Evolutionary conservation across 2,113 vertebrate genomes (phyloP).

Genomic region (Clarias batrachus): DNA sequence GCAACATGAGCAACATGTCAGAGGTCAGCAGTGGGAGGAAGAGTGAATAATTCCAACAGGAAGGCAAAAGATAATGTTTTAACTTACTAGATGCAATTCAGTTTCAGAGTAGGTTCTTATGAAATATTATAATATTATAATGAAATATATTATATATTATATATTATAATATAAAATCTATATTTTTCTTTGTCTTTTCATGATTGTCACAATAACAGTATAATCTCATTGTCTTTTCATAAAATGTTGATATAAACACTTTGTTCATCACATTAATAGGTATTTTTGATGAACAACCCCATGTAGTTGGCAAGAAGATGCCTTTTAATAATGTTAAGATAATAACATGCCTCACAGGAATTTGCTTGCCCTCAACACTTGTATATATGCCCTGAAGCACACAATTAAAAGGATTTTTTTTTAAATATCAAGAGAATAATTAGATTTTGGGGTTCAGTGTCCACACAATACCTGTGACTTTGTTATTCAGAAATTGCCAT

Average conservation of each 20-base stretch:
- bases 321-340: background rate
- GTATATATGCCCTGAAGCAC: slow-evolving; percentile 12
- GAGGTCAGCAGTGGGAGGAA: background rate
- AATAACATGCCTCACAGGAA: background rate
- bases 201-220: background rate
- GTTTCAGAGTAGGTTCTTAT: background rate
- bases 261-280: background rate
- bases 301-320: background rate
- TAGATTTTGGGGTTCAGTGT: slow-evolving; percentile 15
- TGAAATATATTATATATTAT: too few species aligned
- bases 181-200: background rate
- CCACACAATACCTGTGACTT: background rate
- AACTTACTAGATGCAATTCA: background rate
- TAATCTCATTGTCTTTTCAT: too few species aligned
- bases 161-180: too few species aligned
- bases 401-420: slow-evolving; percentile 2
- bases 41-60: background rate
- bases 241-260: background rate
- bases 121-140: background rate
- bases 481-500: slow-evolving; percentile 32
- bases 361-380: background rate
- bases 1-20: background rate
- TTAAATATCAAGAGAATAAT: slow-evolving; percentile 46
- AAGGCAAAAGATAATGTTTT: background rate
- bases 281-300: background rate